Evolutionary conservation across 2,888 invertebrate genomes (phyloP).

Genomic region (Cremastobaeus sp.): DNA sequence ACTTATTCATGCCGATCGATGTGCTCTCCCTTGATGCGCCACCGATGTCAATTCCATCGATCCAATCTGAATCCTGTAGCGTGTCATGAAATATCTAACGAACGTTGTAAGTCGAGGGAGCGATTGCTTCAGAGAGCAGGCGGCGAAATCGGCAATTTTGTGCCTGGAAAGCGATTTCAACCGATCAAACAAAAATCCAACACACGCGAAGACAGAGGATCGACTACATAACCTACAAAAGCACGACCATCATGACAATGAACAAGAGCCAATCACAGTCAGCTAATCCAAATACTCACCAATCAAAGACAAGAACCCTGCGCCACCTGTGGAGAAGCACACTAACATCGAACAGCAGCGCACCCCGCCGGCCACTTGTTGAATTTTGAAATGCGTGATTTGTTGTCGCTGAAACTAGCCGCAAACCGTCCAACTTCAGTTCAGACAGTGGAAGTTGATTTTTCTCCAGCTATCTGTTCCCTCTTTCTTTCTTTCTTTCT

Average conservation of each 20-base stretch:
- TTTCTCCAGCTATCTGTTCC: neutral
- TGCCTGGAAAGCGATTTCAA: too few species aligned
- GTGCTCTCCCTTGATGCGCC: constrained; percentile 18
- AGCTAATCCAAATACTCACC: constrained; percentile 9
- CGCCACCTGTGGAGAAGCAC: constrained; percentile 32
- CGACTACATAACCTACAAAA: constrained; percentile 27
- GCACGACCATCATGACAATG: constrained; percentile 9
- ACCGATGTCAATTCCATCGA: constrained; percentile 16
- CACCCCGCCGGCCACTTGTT: constrained; percentile 37
- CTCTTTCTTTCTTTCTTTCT: neutral
- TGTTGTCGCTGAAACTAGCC: constrained; percentile 1
- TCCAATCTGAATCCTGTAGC: constrained; percentile 3
- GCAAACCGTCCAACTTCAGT: constrained; percentile 11
- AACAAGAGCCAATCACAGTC: constrained; percentile 24
- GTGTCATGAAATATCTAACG: constrained; percentile 17
- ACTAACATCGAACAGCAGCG: constrained; percentile 35
- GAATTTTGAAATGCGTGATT: constrained; percentile 57
- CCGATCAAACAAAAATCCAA: too few species aligned
- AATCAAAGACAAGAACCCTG: constrained; percentile 22
- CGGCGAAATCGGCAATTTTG: too few species aligned
- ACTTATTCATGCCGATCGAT: constrained; percentile 37
- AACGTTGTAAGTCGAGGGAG: too few species aligned
- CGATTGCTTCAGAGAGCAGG: too few species aligned
- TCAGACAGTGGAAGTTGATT: constrained; percentile 14
- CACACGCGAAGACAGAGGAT: constrained; percentile 14